phyloP scores from a whole-genome alignment of 2,888 invertebrate genomes.

The Archaeoteleia sp. region DNA sequence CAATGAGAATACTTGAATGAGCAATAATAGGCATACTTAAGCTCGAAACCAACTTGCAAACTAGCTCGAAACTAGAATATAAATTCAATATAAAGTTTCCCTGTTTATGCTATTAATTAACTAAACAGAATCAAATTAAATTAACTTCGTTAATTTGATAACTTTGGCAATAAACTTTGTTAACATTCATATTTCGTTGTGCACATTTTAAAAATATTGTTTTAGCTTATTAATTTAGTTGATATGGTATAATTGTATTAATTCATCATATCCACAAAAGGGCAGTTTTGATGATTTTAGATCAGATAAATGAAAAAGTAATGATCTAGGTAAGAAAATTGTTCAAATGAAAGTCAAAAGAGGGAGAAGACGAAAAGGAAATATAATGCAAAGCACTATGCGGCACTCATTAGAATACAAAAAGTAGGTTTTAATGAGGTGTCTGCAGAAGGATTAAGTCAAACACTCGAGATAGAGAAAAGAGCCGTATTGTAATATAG shows the following conservation, averaged over 20 bases:
- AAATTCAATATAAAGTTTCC: slow-evolving; percentile 9
- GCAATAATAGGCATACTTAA: slow-evolving; percentile 6
- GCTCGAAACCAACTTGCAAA: slow-evolving; percentile 18
- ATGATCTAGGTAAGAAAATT: slow-evolving; percentile 4
- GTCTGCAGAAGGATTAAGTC: slow-evolving; percentile 38
- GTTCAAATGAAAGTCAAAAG: slow-evolving; percentile 10
- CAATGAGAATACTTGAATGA: slow-evolving; percentile 11
- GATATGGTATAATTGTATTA: background rate
- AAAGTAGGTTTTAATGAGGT: slow-evolving; percentile 39
- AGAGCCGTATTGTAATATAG: slow-evolving; percentile 21
- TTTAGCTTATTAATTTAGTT: background rate
- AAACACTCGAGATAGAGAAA: slow-evolving; percentile 27
- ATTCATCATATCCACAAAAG: background rate
- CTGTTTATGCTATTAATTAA: background rate
- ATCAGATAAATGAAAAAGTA: background rate
- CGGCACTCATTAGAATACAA: slow-evolving; percentile 41
- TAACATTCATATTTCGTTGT: no score
- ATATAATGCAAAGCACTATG: slow-evolving; percentile 39
- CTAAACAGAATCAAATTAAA: slow-evolving; percentile 2
- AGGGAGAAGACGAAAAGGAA: slow-evolving; percentile 10
- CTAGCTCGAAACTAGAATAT: slow-evolving; percentile 14
- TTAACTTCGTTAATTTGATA: background rate
- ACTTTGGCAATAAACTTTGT: background rate
- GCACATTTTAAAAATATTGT: no score
- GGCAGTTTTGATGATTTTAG: background rate